These are phyloP conservation scores for Cryptotermes secundus DNA, from an alignment of 1,140 invertebrate genomes.

Conservation along the genomic window DNA sequence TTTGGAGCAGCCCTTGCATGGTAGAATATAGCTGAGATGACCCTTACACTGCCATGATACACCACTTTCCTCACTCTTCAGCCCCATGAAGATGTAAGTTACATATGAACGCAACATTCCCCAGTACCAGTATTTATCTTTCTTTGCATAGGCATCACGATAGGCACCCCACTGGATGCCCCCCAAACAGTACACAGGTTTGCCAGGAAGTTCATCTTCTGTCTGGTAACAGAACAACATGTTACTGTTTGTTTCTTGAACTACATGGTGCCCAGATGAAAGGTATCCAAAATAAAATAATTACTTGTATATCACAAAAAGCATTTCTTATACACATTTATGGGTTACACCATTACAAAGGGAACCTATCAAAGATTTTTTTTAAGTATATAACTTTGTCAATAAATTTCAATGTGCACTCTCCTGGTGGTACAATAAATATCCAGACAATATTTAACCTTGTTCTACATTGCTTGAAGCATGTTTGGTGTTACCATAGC, in stretches of 20 bases:
- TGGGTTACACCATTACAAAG: too few relatives aligned
- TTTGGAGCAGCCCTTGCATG: slow-evolving; percentile 81
- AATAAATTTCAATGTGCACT: too few relatives aligned
- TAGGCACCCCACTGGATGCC: slow-evolving; percentile 81
- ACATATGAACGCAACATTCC: slow-evolving; percentile 71
- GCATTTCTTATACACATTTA: too few relatives aligned
- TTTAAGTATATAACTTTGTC: too few relatives aligned
- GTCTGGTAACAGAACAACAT: slow-evolving; percentile 35
- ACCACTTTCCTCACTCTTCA: slow-evolving; percentile 58
- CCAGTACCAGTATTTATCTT: slow-evolving; percentile 86
- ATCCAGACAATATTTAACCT: too few relatives aligned
- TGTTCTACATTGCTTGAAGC: too few relatives aligned
- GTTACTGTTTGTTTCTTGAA: not conserved
- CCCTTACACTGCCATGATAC: slow-evolving; percentile 66
- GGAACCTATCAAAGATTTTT: too few relatives aligned
- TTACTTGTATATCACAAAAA: too few relatives aligned
- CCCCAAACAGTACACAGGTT: slow-evolving; percentile 77
- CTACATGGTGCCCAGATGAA: too few relatives aligned
- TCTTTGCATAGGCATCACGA: slow-evolving; percentile 69
- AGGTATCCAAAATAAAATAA: too few relatives aligned
- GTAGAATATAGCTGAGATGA: slow-evolving; percentile 69
- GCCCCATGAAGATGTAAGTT: slow-evolving; percentile 70
- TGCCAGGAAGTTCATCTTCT: slow-evolving; percentile 46
- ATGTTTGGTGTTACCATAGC: too few relatives aligned
- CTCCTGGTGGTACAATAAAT: too few relatives aligned